These are phyloP conservation scores for Erebia aethiops DNA, from an alignment of 2,888 invertebrate species.

Conservation along the genomic window DNA sequence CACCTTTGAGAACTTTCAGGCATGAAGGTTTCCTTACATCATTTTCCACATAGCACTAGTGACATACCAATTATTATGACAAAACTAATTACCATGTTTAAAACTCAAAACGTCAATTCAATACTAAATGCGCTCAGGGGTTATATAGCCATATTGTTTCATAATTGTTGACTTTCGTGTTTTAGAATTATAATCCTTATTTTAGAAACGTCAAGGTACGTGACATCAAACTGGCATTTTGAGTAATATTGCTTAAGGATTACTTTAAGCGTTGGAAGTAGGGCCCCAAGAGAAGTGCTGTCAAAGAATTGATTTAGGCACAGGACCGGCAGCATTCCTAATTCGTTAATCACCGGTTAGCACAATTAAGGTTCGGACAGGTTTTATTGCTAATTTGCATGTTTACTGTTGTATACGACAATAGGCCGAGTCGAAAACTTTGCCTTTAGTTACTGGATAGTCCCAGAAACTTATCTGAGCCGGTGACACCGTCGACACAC, in stretches of 20 bases:
- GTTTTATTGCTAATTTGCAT: conserved; percentile 17
- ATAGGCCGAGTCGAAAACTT: background rate
- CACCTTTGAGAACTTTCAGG: too few relatives aligned
- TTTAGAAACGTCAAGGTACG: too few relatives aligned
- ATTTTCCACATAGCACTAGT: background rate
- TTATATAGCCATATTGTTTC: too few relatives aligned
- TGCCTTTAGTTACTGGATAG: background rate
- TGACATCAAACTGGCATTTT: too few relatives aligned
- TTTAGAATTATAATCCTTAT: too few relatives aligned
- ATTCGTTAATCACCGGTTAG: conserved; percentile 29
- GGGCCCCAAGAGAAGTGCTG: conserved; percentile 13
- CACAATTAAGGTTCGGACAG: conserved; percentile 20
- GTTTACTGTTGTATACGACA: conserved; percentile 2
- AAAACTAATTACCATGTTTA: background rate
- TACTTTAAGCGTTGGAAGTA: too few relatives aligned
- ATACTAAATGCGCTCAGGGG: background rate
- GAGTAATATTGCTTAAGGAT: background rate
- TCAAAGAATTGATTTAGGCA: conserved; percentile 24
- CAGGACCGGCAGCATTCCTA: conserved; percentile 25
- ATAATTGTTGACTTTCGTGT: too few relatives aligned
- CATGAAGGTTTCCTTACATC: too few relatives aligned
- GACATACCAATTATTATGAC: background rate
- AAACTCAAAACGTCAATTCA: conserved; percentile 8
- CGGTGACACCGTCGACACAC: too few relatives aligned
- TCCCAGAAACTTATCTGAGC: too few relatives aligned